Base-by-base conservation (phyloP, 2,113 vertebrate genomes). In the Coracopsis vasa region DNA sequence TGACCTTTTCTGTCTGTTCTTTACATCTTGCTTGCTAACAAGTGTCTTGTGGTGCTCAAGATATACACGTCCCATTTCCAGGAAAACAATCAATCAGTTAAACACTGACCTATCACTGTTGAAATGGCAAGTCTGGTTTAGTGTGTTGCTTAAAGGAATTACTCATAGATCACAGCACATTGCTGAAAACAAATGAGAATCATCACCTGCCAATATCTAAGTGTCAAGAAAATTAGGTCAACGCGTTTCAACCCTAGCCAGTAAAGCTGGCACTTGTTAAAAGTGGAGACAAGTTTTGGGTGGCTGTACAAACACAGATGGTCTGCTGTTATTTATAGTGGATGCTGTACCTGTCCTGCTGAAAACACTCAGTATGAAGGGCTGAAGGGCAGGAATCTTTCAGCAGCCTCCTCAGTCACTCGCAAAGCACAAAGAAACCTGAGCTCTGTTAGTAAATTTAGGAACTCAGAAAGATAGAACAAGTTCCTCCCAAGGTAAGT, bases 171-270 rank as follows among this genome's bases (percentile, higher is more conserved):
- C 86, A 74, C 29, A 82, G 71, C 82, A 50, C 67, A 2, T 7
- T 83, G 79, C 75, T 95, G 94, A 92, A 90, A 94, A 90, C 86
- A 77, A 54, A 72, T 17, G 45, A 83, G 92, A 82, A 86, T 92
- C 88, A 83, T 94, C 90, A 96, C 92, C 92, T 94, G 91, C 69
- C 94, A 92, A 88, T 94, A 86, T 89, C 51, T 42, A 92, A 65
- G 88, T 91, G 96, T 92, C 75, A 67, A 71, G 72, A 94, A 95
- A 91, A 91, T 39, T 27, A 77, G 72, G 91, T 71, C 86, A 64
- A 44, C 7, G 0, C 39, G 33, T 90, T 93, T 92, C 74, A 42
- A 19, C 13, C 74, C 54, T 56, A 75, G 61, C 60, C 53, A 37
- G 28, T 62, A 16, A 56, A 90, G 58, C 7, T 94, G 92, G 82